Base-by-base conservation (phyloP, 1,140 invertebrate genomes). In the Dendroctonus ponderosae region DNA sequence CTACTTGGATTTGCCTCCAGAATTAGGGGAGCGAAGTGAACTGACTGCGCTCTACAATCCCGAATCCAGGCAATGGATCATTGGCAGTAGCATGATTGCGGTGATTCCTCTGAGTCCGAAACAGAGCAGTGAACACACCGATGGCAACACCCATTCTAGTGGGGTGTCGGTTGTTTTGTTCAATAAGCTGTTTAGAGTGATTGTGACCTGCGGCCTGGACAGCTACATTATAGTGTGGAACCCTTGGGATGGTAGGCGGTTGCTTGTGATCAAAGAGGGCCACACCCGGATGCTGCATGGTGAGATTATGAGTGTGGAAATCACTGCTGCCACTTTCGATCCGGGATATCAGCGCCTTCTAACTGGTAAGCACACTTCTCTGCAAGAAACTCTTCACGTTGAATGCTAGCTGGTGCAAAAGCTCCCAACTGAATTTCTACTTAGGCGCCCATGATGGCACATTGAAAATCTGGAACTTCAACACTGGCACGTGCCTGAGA, bases 381-480 rank as follows among this genome's bases (percentile, higher is more conserved):
- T n/a, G n/a, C n/a, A n/a, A n/a, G 26, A 26, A 26, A 26, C 26
- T 26, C 26, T 26, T 50, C 40, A 60, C 48, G 48, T 51, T 50
- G 9, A 51, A 8, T 12, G 7, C 42, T n/a, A n/a, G n/a, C n/a
- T n/a, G n/a, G n/a, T n/a, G n/a, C n/a, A n/a, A n/a, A n/a, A n/a
- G n/a, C n/a, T 60, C 5, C n/a, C n/a, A 52, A 15, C 91, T 83
- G 3, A 75, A 38, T 63, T 46, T 9, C 62, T 90, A 2, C 86
- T 66, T 69, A 14, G 75, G 81, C 11, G 82, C 82, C 7, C 75
- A 77, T n/a, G 79, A 84, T 71, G 83, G 83, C 5, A 79, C 78
- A 5, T 62, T 82, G 40, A 82, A 88, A 81, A 84, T 91, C 6
- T 93, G 91, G 91, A 90, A 91, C 75, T 91, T 91, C 70, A 91